Percentiles rank a stretch among this genome's conserved stretches.
Conservation (phyloP, 2,797 vertebrate genomes). For the Triplophysa bombifrons region DNA sequence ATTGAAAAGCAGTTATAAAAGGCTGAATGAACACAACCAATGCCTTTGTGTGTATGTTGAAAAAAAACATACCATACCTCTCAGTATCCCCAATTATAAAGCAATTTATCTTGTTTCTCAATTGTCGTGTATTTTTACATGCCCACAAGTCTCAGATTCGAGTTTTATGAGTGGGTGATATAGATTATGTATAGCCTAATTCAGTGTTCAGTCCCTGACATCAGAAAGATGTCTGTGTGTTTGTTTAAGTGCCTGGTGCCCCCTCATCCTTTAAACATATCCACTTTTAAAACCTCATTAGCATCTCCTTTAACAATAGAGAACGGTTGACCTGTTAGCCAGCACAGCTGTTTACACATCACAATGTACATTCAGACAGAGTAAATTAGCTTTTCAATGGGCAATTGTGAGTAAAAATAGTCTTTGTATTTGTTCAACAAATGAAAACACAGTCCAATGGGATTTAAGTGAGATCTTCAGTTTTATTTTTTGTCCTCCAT, state of each 20-base stretch:
- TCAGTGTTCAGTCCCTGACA: not conserved
- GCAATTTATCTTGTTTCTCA: not conserved
- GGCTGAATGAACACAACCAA: not conserved
- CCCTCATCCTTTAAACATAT: not conserved
- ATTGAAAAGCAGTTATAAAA: not conserved
- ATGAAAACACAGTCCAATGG: not conserved
- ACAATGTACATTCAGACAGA: not conserved
- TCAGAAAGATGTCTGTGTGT: slow-evolving; percentile 9
- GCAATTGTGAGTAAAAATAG: slow-evolving; percentile 3
- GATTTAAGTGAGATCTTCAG: slow-evolving; percentile 6
- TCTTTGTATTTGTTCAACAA: not conserved
- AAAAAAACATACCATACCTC: not conserved
- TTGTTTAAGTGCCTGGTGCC: slow-evolving; percentile 12
- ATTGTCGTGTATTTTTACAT: not conserved
- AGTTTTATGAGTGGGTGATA: not conserved
- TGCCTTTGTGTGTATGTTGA: not conserved
- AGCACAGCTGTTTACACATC: slow-evolving; percentile 19
- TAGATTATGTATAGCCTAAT: not conserved
- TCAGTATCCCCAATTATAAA: not conserved
- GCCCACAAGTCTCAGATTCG: not conserved
- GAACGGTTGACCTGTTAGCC: not conserved
- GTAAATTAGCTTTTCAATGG: slow-evolving; percentile 15
- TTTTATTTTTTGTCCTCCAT: not conserved
- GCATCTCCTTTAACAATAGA: slow-evolving; percentile 10
- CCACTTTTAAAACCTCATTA: slow-evolving; percentile 32